A percentile compares a stretch with the other conserved stretches of the same genome.
Evolutionary conservation across 2,797 vertebrate species (phyloP).

Genomic region (Phrynocephalus forsythii): DNA sequence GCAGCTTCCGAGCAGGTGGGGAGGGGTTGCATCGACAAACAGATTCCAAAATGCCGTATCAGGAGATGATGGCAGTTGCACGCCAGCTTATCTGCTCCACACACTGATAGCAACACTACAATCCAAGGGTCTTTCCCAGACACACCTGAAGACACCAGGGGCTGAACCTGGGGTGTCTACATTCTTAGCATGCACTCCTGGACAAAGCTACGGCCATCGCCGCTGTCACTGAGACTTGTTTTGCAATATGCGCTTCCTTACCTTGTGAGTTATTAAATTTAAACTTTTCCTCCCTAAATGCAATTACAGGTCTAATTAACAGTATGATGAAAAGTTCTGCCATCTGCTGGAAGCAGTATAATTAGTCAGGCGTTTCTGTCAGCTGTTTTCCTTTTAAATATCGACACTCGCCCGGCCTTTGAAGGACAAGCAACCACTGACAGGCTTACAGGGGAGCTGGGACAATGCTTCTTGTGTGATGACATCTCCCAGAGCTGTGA

Average conservation of each 20-base stretch:
- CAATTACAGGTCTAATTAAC: constrained; percentile 38
- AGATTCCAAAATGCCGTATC: not conserved
- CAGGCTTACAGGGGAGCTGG: not conserved
- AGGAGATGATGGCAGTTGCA: not conserved
- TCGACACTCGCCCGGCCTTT: constrained; percentile 12
- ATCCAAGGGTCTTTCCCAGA: not conserved
- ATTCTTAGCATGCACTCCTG: not conserved
- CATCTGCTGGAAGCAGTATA: not conserved
- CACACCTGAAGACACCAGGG: not conserved
- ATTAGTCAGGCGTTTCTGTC: constrained; percentile 16
- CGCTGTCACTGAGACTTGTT: constrained; percentile 16
- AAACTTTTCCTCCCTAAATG: constrained; percentile 1
- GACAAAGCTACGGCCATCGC: not conserved
- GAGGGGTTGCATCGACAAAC: not conserved
- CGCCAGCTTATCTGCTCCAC: not conserved
- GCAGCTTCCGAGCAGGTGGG: not conserved
- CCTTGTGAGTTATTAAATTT: constrained; percentile 21
- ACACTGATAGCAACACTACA: not conserved
- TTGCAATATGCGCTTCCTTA: constrained; percentile 8
- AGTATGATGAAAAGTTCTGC: not conserved
- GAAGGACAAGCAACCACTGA: constrained; percentile 24
- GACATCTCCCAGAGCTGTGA: not conserved
- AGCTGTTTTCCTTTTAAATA: not conserved
- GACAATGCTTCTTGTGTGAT: not conserved
- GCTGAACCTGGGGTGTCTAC: not conserved